Conservation (phyloP, 2,888 invertebrate species). For the Nemapogon koenigi region DNA sequence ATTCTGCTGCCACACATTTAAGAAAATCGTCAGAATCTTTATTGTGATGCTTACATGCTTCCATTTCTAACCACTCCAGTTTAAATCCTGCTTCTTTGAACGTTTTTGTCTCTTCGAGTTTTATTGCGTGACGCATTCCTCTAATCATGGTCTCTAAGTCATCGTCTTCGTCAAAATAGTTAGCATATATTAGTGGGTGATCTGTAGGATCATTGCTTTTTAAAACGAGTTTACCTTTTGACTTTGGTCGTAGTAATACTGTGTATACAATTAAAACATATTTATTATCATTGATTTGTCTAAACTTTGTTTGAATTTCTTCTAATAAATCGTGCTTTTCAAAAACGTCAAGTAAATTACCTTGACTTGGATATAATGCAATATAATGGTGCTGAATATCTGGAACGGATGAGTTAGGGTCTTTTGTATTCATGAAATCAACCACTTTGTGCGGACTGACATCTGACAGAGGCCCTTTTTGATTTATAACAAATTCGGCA, state of each 20-base stretch:
- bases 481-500: constrained; percentile 47
- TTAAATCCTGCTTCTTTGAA: constrained; percentile 29
- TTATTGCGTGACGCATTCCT: constrained; percentile 22
- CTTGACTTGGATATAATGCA: constrained; percentile 26
- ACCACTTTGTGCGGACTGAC: constrained; percentile 39
- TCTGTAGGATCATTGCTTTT: constrained; percentile 69
- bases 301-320: constrained; percentile 25
- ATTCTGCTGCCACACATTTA: constrained; percentile 29
- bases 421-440: constrained; percentile 33
- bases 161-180: constrained; percentile 64
- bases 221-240: constrained; percentile 71
- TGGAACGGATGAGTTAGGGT: constrained; percentile 28
- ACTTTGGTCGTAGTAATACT: constrained; percentile 70
- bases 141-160: constrained; percentile 46
- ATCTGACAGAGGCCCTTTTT: constrained; percentile 48
- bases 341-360: constrained; percentile 28
- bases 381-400: constrained; percentile 36
- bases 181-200: constrained; percentile 70
- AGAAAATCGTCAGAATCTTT: constrained; percentile 27
- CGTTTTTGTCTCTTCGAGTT: constrained; percentile 27
- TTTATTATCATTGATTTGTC: constrained; percentile 28
- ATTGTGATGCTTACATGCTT: constrained; percentile 28
- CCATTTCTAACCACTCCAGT: constrained; percentile 32
- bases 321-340: constrained; percentile 26
- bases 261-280: constrained; percentile 52